Conservation (phyloP, 2,113 vertebrate genomes). For the Rousettus leschenaultii region DNA sequence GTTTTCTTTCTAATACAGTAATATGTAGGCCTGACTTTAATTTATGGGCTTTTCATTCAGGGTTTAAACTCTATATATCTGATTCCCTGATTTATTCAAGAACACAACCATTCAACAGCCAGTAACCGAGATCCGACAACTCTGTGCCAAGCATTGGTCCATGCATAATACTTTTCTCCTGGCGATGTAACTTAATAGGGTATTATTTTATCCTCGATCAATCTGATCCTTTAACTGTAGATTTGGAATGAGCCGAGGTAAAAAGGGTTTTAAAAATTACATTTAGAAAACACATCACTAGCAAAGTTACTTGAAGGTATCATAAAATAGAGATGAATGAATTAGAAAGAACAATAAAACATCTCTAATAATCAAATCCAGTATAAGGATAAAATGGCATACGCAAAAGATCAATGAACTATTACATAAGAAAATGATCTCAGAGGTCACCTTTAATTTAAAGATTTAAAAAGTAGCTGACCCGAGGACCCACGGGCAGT, state of each 20-base stretch:
- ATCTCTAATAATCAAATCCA: background rate
- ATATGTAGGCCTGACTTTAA: background rate
- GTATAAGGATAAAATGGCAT: background rate
- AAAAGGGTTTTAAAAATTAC: conserved; percentile 26
- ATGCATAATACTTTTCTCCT: background rate
- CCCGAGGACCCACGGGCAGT: background rate
- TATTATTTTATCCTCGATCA: background rate
- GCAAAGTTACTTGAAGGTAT: background rate
- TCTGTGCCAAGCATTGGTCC: background rate
- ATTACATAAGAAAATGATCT: background rate
- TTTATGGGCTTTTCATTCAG: background rate
- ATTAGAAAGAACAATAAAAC: background rate
- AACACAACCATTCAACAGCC: background rate
- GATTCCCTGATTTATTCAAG: background rate
- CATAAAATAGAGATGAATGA: conserved; percentile 30
- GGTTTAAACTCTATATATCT: background rate
- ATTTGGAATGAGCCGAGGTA: background rate
- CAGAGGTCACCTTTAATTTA: background rate
- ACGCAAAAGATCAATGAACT: background rate
- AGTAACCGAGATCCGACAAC: background rate
- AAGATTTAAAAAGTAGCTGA: background rate
- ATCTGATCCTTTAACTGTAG: background rate
- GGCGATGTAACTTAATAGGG: background rate
- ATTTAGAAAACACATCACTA: conserved; percentile 32
- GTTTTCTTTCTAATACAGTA: background rate